These are phyloP conservation scores for Teleopsis dalmanni DNA, from an alignment of 1,140 invertebrate genomes.

Conservation along the genomic window DNA sequence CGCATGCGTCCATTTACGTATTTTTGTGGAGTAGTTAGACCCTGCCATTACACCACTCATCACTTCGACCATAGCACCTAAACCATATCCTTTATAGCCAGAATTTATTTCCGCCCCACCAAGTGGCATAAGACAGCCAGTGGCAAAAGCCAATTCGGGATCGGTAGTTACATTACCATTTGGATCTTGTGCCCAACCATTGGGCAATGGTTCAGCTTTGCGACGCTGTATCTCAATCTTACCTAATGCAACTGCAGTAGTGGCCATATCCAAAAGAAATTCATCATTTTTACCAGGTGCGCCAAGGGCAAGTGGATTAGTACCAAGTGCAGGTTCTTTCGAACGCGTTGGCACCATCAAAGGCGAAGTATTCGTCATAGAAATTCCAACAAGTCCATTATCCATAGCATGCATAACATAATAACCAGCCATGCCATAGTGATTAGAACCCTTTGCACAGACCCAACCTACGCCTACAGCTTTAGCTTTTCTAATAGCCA, in stretches of 20 bases:
- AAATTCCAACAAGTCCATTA: conserved; percentile 74
- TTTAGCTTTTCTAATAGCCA: conserved; percentile 82
- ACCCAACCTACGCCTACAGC: conserved; percentile 81
- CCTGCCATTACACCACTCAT: conserved; percentile 67
- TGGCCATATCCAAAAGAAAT: conserved; percentile 92
- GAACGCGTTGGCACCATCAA: conserved; percentile 77
- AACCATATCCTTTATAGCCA: conserved; percentile 88
- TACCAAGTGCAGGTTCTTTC: conserved; percentile 72
- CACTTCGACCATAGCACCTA: conserved; percentile 80
- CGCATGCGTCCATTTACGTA: conserved; percentile 65
- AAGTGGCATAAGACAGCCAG: conserved; percentile 68
- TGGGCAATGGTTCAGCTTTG: conserved; percentile 65
- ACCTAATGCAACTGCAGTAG: conserved; percentile 63
- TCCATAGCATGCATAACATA: conserved; percentile 73
- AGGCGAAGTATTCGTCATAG: conserved; percentile 89
- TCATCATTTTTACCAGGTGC: conserved; percentile 62
- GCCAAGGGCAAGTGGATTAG: conserved; percentile 78
- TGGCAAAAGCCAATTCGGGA: conserved; percentile 55
- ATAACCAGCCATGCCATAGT: conserved; percentile 69
- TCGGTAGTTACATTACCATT: conserved; percentile 61
- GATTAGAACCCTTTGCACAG: conserved; percentile 57
- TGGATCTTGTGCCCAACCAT: conserved; percentile 74
- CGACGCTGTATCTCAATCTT: conserved; percentile 75
- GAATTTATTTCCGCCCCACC: conserved; percentile 70
- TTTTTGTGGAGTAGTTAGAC: conserved; percentile 47